Evolutionary conservation across 2,888 invertebrate genomes (phyloP).

Genomic region (Synergus laeviventris): DNA sequence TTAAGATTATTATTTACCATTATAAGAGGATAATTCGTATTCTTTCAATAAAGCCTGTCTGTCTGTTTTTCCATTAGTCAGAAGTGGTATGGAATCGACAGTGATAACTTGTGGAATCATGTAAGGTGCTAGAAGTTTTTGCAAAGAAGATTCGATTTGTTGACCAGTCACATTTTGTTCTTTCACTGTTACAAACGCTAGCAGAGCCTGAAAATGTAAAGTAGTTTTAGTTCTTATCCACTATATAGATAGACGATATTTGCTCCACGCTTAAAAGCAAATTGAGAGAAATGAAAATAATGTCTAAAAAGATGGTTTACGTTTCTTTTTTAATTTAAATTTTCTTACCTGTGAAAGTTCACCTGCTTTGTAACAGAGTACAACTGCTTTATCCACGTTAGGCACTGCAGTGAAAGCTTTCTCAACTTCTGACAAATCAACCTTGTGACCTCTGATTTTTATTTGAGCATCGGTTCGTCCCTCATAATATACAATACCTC

Average conservation of each 20-base stretch:
- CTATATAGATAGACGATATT: neutral
- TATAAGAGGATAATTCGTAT: constrained; percentile 80
- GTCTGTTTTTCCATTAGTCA: constrained; percentile 93
- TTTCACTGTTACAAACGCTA: constrained; percentile 81
- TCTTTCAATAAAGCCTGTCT: constrained; percentile 85
- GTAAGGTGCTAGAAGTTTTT: constrained; percentile 83
- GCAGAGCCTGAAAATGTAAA: constrained; percentile 79
- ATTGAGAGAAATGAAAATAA: neutral
- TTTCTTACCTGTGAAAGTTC: constrained; percentile 77
- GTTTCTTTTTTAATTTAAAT: neutral
- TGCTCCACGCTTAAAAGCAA: neutral
- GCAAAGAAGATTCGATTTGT: constrained; percentile 82
- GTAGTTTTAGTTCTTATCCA: constrained; percentile 5
- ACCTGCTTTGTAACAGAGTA: constrained; percentile 87
- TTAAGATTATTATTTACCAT: constrained; percentile 49
- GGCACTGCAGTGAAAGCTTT: constrained; percentile 81
- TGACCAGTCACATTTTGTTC: constrained; percentile 76
- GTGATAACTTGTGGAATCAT: constrained; percentile 88
- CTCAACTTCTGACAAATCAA: constrained; percentile 91
- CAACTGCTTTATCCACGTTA: constrained; percentile 86
- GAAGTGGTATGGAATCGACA: constrained; percentile 85
- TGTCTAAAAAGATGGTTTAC: neutral
- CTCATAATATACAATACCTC: constrained; percentile 84
- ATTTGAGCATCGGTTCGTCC: constrained; percentile 91
- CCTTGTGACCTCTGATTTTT: constrained; percentile 91